Conservation (phyloP, 1,140 invertebrate species). For the Sarcophaga bullata region DNA sequence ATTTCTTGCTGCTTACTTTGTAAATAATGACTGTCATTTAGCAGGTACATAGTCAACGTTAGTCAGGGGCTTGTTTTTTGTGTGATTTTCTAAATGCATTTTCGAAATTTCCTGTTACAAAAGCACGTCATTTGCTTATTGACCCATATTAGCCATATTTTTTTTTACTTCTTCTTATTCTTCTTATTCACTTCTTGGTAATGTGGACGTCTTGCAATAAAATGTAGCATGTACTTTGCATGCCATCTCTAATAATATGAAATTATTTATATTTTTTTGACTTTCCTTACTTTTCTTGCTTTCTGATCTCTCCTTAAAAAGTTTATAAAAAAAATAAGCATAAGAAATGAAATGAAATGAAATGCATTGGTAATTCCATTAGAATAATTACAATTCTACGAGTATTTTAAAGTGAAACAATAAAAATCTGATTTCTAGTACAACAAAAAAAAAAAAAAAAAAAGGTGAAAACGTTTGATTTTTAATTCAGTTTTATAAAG, state of each 20-base stretch:
- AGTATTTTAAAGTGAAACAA: background rate
- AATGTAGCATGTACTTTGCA: background rate
- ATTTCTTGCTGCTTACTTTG: too few relatives aligned
- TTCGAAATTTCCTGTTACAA: background rate
- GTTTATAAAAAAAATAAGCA: too few relatives aligned
- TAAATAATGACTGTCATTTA: background rate
- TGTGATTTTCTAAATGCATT: too few relatives aligned
- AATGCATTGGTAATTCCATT: background rate
- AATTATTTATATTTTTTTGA: conserved; percentile 23
- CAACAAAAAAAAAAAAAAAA: background rate
- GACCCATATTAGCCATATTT: background rate
- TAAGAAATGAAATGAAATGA: background rate
- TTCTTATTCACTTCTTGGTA: background rate
- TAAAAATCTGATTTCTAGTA: background rate
- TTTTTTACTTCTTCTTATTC: background rate
- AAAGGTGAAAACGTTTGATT: background rate
- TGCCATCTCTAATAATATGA: conserved; percentile 30
- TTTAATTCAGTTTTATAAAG: too few relatives aligned
- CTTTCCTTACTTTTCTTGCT: background rate
- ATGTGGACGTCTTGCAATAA: background rate
- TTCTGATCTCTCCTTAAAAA: conserved; percentile 1
- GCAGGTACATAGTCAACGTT: background rate
- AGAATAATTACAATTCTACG: background rate
- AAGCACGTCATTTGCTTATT: background rate
- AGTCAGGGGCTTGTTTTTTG: too few relatives aligned